Conservation (phyloP, 2,888 invertebrate species). For the Caenorhabditis sp. region DNA sequence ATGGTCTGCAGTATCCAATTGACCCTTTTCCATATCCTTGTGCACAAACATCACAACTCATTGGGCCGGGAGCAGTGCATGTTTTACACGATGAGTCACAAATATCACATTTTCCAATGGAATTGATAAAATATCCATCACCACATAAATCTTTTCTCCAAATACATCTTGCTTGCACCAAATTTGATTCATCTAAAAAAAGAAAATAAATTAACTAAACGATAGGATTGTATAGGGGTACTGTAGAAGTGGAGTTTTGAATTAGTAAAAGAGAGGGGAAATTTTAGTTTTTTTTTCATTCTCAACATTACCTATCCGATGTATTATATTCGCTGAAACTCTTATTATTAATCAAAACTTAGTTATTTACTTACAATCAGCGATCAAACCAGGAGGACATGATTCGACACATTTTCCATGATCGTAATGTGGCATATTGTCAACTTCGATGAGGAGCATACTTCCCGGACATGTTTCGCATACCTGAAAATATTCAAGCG, state of each 20-base stretch:
- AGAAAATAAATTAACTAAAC: not conserved
- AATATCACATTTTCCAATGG: slow-evolving; percentile 55
- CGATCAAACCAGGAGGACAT: slow-evolving; percentile 67
- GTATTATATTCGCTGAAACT: not conserved
- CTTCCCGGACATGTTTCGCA: slow-evolving; percentile 69
- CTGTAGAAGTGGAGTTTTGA: not conserved
- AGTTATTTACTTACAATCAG: slow-evolving; percentile 63
- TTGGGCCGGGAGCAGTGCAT: slow-evolving; percentile 64
- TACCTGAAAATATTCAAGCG: slow-evolving; percentile 30
- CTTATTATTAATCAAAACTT: not conserved
- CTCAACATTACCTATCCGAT: not conserved
- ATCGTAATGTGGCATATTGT: slow-evolving; percentile 62
- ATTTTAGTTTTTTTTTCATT: not conserved
- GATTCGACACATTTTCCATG: slow-evolving; percentile 69
- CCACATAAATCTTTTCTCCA: slow-evolving; percentile 64
- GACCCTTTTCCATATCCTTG: slow-evolving; percentile 62
- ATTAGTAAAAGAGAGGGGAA: not conserved
- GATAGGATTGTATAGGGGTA: not conserved
- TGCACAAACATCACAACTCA: slow-evolving; percentile 66
- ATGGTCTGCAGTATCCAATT: slow-evolving; percentile 67
- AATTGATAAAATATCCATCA: slow-evolving; percentile 62
- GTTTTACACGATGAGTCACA: slow-evolving; percentile 66
- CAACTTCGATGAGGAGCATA: slow-evolving; percentile 67
- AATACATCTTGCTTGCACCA: slow-evolving; percentile 67
- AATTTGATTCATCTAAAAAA: slow-evolving; percentile 63